Base-by-base conservation (phyloP, 2,797 vertebrate genomes). In the Hemibagrus guttatus region DNA sequence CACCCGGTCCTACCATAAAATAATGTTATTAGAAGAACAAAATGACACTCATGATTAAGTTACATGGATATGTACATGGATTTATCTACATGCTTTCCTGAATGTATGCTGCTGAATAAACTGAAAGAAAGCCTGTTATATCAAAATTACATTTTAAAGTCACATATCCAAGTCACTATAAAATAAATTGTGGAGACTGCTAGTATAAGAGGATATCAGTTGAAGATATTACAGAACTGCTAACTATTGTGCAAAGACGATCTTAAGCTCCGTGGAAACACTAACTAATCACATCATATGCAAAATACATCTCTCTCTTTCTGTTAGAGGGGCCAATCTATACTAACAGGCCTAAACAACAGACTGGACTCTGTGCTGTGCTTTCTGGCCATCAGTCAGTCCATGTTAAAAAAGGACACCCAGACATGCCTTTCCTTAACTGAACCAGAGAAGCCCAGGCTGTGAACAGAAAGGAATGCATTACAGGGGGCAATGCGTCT, bases 401-500 rank as follows among this genome's bases (percentile, higher is more conserved):
- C 78, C 66, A 84, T 90, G 92, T 93, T 94, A 91, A 93, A 90
- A 94, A 95, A 94, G 92, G 91, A 91, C 84, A 88, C 74, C 86
- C 75, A 84, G 88, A 88, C 90, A 95, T 95, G 93, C 94, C 94
- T 93, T 94, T 93, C 94, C 94, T 92, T 94, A 93, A 93, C 84
- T 82, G 92, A 92, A 83, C 88, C 78, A 81, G 85, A 52, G 87
- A 66, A 87, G 68, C 54, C 68, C 86, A 63, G 86, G 76, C 90
- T 88, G 81, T 56, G 86, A 75, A 83, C 49, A 86, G 85, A 84
- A 85, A 89, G 90, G 87, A 91, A 91, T 91, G 92, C 81, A 82
- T 90, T 87, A 90, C 87, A 84, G 84, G 52, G 58, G 52, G 64
- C 69, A 84, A 74, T 66, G 59, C 49, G 85, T n/a, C 85, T 46